A percentile compares a stretch with the other conserved stretches of the same genome.
Evolutionary conservation across 2,113 vertebrate species (phyloP).

Genomic region (Vulpes ferrilata): DNA sequence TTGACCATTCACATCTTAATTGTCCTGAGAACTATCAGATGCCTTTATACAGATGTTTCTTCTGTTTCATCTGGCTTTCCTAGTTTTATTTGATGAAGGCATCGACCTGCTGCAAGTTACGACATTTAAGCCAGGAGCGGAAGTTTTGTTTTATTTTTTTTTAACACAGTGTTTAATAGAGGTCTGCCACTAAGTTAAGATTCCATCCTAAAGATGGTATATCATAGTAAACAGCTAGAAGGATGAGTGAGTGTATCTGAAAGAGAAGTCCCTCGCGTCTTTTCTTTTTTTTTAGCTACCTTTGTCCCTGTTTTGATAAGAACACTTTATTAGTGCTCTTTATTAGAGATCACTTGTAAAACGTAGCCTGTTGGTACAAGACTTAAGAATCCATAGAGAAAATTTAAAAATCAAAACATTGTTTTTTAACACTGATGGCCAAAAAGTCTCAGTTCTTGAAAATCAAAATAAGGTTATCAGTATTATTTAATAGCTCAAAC

Average conservation of each 20-base stretch:
- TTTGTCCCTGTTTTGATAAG: neutral
- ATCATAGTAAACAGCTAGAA: neutral
- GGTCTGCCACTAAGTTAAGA: neutral
- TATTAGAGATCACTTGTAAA: neutral
- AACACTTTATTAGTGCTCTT: neutral
- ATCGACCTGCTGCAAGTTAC: neutral
- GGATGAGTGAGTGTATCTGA: neutral
- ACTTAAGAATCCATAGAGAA: neutral
- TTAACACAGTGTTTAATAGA: neutral
- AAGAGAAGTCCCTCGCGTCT: neutral
- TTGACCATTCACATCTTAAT: neutral
- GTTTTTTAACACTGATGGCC: neutral
- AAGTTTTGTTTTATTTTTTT: slow-evolving; percentile 59
- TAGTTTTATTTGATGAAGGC: neutral
- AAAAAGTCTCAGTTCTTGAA: slow-evolving; percentile 53
- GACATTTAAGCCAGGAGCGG: neutral
- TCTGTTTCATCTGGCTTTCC: slow-evolving; percentile 56
- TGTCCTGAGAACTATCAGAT: neutral
- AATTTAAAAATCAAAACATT: neutral
- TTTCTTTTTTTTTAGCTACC: neutral
- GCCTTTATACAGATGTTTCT: slow-evolving; percentile 33
- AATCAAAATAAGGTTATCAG: neutral
- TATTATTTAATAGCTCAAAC: neutral
- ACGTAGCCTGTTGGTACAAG: neutral
- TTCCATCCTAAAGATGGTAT: neutral